Conservation (phyloP, 2,113 vertebrate genomes). For the Paratilapia polleni region DNA sequence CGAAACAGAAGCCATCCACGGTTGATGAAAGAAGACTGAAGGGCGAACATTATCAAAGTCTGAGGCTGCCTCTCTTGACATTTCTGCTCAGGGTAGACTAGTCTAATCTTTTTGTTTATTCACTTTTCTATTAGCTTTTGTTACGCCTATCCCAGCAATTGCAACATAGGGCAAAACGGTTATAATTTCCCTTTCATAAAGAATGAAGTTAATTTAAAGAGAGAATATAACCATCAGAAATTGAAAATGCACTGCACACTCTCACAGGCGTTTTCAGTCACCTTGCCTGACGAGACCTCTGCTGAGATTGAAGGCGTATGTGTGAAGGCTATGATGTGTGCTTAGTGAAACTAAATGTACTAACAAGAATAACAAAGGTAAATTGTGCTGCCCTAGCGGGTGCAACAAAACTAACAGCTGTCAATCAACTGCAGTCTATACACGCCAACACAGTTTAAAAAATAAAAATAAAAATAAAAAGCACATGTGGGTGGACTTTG, state of each 20-base stretch:
- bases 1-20: neutral
- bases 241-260: neutral
- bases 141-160: neutral
- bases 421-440: neutral
- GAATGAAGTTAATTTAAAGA: neutral
- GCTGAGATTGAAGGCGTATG: neutral
- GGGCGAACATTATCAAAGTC: neutral
- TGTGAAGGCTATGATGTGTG: neutral
- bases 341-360: neutral
- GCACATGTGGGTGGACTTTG: neutral
- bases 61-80: neutral
- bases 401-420: neutral
- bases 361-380: neutral
- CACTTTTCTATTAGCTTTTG: accelerated
- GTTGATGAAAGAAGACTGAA: neutral
- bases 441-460: neutral
- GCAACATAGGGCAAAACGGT: neutral
- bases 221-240: neutral
- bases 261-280: neutral
- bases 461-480: neutral
- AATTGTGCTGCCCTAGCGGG: neutral
- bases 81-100: neutral
- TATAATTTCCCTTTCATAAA: neutral
- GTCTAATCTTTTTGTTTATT: neutral
- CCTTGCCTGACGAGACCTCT: neutral